Evolutionary conservation across 2,888 invertebrate species (phyloP), one percentile per base, ranked within the genome.

Genomic region (Ferdinandea cuprea): DNA sequence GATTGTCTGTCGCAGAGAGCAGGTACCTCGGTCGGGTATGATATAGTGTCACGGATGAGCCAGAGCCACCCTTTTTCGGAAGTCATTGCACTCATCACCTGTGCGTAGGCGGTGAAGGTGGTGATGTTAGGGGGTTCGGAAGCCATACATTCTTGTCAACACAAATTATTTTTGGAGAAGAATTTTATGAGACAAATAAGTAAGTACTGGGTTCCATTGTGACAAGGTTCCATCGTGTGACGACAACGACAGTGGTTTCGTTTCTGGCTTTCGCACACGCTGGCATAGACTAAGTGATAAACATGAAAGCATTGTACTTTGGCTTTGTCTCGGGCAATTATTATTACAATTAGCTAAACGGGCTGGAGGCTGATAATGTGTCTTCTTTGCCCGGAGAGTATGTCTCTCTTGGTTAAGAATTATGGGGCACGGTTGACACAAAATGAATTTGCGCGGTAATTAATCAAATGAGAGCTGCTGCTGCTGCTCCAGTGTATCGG

Each of bases 131-230:
- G 46, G 42, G 30, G 65, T 17, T 50, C 28, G 25, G 13, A 15
- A 76, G 50, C 72, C 78, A 73, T 83, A 83, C 68, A 83, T 83
- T 84, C 86, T 84, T 86, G 86, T 86, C 86, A 86, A 85, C 85
- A 85, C 85, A 79, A 86, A 85, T 86, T 86, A 86, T 79, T 83
- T 85, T 74, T 35, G 56, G 59, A 86, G 63, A 46, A 71, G 76
- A 85, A 76, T 86, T 85, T 86, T 86, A 86, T 86, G 85, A 86
- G 85, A 86, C 85, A 86, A 86, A 85, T 86, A 86, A 85, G 80
- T 86, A 86, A 85, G 80, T 85, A 76, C 85, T 72, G 63, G 77
- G 80, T 81, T 76, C 73, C 76, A 85, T 71, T 85, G 80, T 85
- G 86, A 86, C 78, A 78, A 35, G 72, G 72, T 65, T 63, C 78